Evolutionary conservation across 2,113 vertebrate genomes (phyloP).

Genomic region (Thymallus thymallus): DNA sequence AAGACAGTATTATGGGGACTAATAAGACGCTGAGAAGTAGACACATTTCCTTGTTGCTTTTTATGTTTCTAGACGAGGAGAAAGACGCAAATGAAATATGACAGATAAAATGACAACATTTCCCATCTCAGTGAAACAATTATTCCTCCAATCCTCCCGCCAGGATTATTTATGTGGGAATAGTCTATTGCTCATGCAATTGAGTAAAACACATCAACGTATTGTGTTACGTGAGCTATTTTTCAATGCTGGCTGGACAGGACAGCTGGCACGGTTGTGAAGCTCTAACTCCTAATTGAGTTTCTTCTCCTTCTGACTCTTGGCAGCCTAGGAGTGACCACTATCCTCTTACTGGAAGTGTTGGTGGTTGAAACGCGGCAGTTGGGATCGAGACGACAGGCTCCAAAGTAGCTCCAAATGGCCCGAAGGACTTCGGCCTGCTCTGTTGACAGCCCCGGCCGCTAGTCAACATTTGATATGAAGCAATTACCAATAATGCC

Average conservation of each 20-base stretch:
- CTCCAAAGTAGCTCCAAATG: background rate
- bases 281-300: too few relatives aligned
- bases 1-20: too few relatives aligned
- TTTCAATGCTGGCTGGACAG: conserved; percentile 15
- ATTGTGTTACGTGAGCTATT: conserved; percentile 6
- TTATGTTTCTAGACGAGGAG: too few relatives aligned
- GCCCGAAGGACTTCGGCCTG: background rate
- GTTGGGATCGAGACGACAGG: conserved; percentile 1
- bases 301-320: background rate
- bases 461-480: conserved; percentile 74
- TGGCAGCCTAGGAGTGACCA: background rate
- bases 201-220: too few relatives aligned
- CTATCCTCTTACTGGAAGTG: conserved; percentile 13
- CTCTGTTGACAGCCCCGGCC: background rate
- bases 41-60: too few relatives aligned
- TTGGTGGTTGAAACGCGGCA: background rate
- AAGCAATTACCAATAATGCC: conserved; percentile 84
- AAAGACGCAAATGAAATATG: too few relatives aligned
- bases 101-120: too few relatives aligned
- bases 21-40: too few relatives aligned
- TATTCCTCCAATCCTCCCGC: too few relatives aligned
- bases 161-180: too few relatives aligned
- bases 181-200: too few relatives aligned
- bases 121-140: too few relatives aligned
- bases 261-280: conserved; percentile 27